These are phyloP conservation scores for Alitta virens DNA, from an alignment of 2,888 invertebrate species.

Conservation along the genomic window DNA sequence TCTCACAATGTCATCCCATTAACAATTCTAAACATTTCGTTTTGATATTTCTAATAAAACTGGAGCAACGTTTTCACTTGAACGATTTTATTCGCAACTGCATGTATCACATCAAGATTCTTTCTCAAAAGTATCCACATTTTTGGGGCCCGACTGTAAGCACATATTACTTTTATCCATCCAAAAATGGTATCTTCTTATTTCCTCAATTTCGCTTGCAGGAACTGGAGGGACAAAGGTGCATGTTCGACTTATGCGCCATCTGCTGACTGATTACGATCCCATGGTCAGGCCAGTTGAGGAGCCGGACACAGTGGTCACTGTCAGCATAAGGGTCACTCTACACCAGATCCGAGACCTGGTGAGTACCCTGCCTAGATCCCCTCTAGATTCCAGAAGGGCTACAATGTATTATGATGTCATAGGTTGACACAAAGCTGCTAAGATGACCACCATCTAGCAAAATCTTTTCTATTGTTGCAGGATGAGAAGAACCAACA, in stretches of 20 bases:
- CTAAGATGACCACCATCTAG: neutral
- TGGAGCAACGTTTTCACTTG: too few relatives aligned
- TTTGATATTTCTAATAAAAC: too few relatives aligned
- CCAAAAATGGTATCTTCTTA: neutral
- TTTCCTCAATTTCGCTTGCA: neutral
- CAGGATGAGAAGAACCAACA: slow-evolving; percentile 16
- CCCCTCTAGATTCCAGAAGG: neutral
- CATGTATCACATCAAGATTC: too few relatives aligned
- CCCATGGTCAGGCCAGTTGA: slow-evolving; percentile 10
- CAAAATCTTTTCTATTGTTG: too few relatives aligned
- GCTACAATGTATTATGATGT: neutral
- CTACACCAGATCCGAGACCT: slow-evolving; percentile 10
- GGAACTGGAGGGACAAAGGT: neutral
- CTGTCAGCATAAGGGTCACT: slow-evolving; percentile 9
- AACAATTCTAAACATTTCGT: too few relatives aligned
- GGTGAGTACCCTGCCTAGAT: slow-evolving; percentile 1
- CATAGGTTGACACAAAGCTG: neutral
- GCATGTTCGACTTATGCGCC: slow-evolving; percentile 1
- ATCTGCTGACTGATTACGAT: slow-evolving; percentile 3
- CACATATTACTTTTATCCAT: too few relatives aligned
- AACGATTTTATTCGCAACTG: too few relatives aligned
- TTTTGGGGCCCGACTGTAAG: too few relatives aligned
- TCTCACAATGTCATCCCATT: too few relatives aligned
- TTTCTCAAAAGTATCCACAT: too few relatives aligned
- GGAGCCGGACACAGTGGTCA: neutral